Evolutionary conservation across 1,140 invertebrate species (phyloP), one percentile per base, ranked within the genome.

Genomic region (Magallana ariakensis): DNA sequence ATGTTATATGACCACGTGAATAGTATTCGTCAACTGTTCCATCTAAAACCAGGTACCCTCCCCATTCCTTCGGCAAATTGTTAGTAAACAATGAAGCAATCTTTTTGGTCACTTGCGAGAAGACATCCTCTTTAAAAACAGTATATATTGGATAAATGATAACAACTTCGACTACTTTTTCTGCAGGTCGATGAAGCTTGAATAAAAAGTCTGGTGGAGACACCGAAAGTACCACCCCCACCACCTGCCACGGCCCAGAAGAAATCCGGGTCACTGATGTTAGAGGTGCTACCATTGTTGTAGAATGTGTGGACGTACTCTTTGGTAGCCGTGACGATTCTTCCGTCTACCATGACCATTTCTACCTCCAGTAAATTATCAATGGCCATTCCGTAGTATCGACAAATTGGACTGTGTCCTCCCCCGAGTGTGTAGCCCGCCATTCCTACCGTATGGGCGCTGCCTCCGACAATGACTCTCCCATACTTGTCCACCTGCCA

Each of bases 221-320:
- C 84, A 1, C 90, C 92, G 66, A 89, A 92, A 10, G 90, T 91
- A 13, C 91, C 91, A 26, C 90, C 90, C 22, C 92, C 92, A 11
- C 90, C 91, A 3, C 92, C 92, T 55, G 89, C 22, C 6, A 92
- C 26, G 7, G 92, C 91, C 90, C 91, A 92, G 80, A 93, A 92
- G 1, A 93, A 84, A 13, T 89, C 87, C 6, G 90, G 26, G 26
- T 84, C 46, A 2, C 26, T 55, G 6, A 26, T 11, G 53, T 66
- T 57, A 7, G 55, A 85, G 1, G 57, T 53, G 15, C 10, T 57
- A 4, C 83, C 85, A 33, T 85, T 58, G 46, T 19, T 16, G 9
- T 82, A 62, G 6, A 56, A 60, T 0, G 86, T 75, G 5, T 80
- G 66, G 13, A 54, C 85, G 26, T 55, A 83, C 4, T 83, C 57